Conservation (phyloP, 2,797 vertebrate species). For the Premnoplex brunnescens region DNA sequence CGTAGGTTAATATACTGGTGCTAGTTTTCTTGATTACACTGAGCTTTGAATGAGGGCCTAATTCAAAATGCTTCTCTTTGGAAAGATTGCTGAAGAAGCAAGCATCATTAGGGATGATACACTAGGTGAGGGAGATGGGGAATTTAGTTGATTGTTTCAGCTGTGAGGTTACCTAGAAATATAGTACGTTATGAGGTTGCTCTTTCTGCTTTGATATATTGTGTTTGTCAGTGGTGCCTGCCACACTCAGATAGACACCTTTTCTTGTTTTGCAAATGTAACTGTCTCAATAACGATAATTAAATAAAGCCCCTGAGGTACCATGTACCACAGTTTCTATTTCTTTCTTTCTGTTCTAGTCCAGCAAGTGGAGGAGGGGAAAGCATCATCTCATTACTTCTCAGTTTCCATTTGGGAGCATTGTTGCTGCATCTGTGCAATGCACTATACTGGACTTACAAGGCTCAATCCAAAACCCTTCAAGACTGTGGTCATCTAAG, state of each 20-base stretch:
- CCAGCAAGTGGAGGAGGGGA: background rate
- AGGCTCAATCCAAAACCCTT: background rate
- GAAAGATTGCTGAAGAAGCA: slow-evolving; percentile 39
- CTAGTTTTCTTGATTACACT: background rate
- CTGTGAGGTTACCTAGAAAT: slow-evolving; percentile 36
- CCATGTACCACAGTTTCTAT: background rate
- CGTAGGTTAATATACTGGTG: background rate
- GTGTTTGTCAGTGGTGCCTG: slow-evolving; percentile 43
- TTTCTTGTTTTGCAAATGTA: slow-evolving; percentile 50
- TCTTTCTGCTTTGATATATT: slow-evolving; percentile 54
- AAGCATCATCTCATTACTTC: background rate
- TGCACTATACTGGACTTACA: background rate
- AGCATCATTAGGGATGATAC: slow-evolving; percentile 52
- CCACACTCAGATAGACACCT: slow-evolving; percentile 42
- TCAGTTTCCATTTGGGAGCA: background rate
- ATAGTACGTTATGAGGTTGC: background rate
- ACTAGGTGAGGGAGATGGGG: slow-evolving; percentile 48
- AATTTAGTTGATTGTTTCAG: slow-evolving; percentile 42
- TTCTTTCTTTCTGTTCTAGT: background rate
- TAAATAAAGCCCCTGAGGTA: slow-evolving; percentile 42
- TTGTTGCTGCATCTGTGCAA: fast-evolving
- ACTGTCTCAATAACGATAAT: slow-evolving; percentile 45
- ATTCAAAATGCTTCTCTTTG: slow-evolving; percentile 23
- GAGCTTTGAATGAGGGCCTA: slow-evolving; percentile 12
- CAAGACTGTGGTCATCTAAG: background rate